Evolutionary conservation across 2,888 invertebrate species (phyloP).

Genomic region (Alloscopus bannaensis): DNA sequence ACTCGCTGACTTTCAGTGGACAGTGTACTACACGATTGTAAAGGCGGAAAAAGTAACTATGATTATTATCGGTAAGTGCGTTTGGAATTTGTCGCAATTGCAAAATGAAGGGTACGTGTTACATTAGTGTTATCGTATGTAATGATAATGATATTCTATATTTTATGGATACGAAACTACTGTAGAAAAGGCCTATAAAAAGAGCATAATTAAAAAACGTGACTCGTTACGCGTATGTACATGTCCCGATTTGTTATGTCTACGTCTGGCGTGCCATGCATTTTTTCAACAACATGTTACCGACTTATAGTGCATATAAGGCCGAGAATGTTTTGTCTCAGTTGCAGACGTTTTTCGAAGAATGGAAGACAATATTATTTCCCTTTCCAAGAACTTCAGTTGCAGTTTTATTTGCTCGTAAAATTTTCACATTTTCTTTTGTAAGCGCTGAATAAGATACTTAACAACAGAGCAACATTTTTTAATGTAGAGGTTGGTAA

Average conservation of each 20-base stretch:
- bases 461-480: no score
- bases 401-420: no score
- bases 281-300: background rate
- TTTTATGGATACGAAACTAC: background rate
- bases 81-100: background rate
- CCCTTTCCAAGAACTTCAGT: background rate
- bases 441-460: no score
- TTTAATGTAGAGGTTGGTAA: no score
- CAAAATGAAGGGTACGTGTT: no score
- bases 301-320: background rate
- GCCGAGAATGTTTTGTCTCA: background rate
- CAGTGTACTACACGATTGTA: background rate
- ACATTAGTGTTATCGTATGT: no score
- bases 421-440: no score
- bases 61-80: background rate
- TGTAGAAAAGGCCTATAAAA: background rate
- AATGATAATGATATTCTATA: no score
- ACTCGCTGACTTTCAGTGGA: background rate
- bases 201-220: background rate
- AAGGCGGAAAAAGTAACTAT: background rate
- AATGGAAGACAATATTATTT: background rate
- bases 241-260: background rate
- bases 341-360: background rate
- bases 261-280: background rate
- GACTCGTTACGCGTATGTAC: background rate